Conservation (phyloP, 2,888 invertebrate genomes). For the Sycophila texana region DNA sequence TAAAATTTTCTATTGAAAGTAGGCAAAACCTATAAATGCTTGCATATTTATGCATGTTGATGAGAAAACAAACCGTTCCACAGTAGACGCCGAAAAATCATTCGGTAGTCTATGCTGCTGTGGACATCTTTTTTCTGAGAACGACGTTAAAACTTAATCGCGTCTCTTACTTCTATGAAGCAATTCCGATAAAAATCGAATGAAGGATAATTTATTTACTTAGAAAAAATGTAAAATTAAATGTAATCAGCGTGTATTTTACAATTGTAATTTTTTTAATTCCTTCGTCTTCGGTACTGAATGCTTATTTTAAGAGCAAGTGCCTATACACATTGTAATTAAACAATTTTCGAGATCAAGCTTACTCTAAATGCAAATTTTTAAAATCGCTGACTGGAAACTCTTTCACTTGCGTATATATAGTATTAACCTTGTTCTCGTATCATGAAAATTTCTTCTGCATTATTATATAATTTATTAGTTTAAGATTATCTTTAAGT, state of each 20-base stretch:
- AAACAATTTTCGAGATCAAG: constrained; percentile 14
- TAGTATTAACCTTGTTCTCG: constrained; percentile 43
- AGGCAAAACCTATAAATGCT: constrained; percentile 25
- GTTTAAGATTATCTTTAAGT: too few species aligned
- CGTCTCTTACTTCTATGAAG: too few species aligned
- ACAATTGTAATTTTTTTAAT: constrained; percentile 8
- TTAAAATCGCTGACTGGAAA: constrained; percentile 33
- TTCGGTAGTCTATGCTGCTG: neutral
- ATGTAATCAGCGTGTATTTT: neutral
- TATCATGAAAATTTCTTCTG: constrained; percentile 10
- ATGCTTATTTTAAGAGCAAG: neutral
- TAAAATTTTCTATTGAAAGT: constrained; percentile 26
- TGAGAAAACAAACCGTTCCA: neutral
- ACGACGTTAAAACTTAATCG: too few species aligned
- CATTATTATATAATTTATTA: neutral
- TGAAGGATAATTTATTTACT: too few species aligned
- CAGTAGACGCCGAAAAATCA: neutral
- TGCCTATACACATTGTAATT: neutral
- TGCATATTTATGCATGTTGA: neutral
- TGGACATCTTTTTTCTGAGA: neutral
- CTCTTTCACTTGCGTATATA: constrained; percentile 46
- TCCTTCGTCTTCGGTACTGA: neutral
- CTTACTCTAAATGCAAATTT: constrained; percentile 28
- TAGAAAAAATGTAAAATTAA: too few species aligned
- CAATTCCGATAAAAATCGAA: too few species aligned